These are phyloP conservation scores for Poecilia latipinna DNA, from an alignment of 2,113 vertebrate genomes.

Conservation along the genomic window DNA sequence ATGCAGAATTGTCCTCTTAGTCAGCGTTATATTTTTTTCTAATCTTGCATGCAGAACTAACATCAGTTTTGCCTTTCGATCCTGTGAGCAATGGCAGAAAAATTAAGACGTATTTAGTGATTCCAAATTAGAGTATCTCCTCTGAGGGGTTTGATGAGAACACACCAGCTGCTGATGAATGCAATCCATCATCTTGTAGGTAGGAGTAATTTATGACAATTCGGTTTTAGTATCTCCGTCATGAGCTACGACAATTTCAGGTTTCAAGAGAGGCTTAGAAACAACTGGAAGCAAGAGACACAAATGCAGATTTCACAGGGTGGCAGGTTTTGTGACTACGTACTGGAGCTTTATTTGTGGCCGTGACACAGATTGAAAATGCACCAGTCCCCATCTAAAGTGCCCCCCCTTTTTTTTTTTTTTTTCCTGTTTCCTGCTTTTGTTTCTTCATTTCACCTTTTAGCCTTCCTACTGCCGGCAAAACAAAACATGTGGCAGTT, in stretches of 20 bases:
- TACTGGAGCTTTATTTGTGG: slow-evolving; percentile 70
- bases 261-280: slow-evolving; percentile 47
- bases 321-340: slow-evolving; percentile 50
- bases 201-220: slow-evolving; percentile 69
- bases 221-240: slow-evolving; percentile 66
- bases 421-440: slow-evolving; percentile 52
- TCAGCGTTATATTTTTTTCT: slow-evolving; percentile 60
- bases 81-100: slow-evolving; percentile 53
- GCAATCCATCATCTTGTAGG: slow-evolving; percentile 77
- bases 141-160: slow-evolving; percentile 68
- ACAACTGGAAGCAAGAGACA: slow-evolving; percentile 66
- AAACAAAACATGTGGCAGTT: slow-evolving; percentile 69
- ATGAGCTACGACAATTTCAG: slow-evolving; percentile 57
- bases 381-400: slow-evolving; percentile 59
- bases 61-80: slow-evolving; percentile 65
- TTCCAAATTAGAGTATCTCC: slow-evolving; percentile 61
- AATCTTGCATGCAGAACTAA: slow-evolving; percentile 62
- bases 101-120: slow-evolving; percentile 72
- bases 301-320: slow-evolving; percentile 53
- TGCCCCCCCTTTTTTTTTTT: slow-evolving; percentile 14
- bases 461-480: slow-evolving; percentile 73
- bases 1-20: slow-evolving; percentile 1
- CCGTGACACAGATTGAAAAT: slow-evolving; percentile 73
- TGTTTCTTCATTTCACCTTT: slow-evolving; percentile 74
- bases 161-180: slow-evolving; percentile 64